Evolutionary conservation across 2,113 vertebrate species (phyloP).

Genomic region (Brachypodius melanocephalos): DNA sequence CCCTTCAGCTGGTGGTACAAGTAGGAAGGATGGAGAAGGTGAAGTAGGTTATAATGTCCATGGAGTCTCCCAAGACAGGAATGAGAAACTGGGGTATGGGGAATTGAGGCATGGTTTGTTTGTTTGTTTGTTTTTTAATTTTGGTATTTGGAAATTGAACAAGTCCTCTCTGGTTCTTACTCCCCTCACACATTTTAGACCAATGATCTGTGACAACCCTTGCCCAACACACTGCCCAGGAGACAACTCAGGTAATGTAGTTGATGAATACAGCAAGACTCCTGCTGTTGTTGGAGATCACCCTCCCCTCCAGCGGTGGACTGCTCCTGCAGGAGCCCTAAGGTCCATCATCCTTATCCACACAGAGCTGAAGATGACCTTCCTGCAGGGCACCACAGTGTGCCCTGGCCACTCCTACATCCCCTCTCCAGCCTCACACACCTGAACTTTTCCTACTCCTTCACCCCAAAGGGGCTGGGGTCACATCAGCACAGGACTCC

Average conservation of each 20-base stretch:
- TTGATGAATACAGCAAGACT: not conserved
- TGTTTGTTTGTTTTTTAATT: not conserved
- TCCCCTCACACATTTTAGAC: not conserved
- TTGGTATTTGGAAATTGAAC: not conserved
- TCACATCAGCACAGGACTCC: not conserved
- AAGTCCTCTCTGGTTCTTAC: not conserved
- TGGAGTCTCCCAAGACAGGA: not conserved
- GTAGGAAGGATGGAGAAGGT: not conserved
- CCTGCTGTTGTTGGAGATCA: not conserved
- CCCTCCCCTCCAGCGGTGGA: accelerated
- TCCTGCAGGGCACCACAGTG: not conserved
- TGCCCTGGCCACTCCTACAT: not conserved
- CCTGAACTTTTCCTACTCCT: not conserved
- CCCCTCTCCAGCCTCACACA: not conserved
- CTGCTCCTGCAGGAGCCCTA: not conserved
- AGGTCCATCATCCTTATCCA: not conserved
- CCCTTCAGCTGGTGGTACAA: accelerated
- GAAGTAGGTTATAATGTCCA: not conserved
- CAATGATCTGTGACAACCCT: not conserved
- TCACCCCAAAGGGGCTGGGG: not conserved
- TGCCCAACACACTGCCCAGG: not conserved
- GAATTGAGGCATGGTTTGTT: not conserved
- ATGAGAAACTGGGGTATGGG: not conserved
- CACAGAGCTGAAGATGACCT: accelerated
- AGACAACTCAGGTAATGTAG: not conserved